Evolutionary conservation across 2,113 vertebrate species (phyloP).

Genomic region (Leucopternis melanops): DNA sequence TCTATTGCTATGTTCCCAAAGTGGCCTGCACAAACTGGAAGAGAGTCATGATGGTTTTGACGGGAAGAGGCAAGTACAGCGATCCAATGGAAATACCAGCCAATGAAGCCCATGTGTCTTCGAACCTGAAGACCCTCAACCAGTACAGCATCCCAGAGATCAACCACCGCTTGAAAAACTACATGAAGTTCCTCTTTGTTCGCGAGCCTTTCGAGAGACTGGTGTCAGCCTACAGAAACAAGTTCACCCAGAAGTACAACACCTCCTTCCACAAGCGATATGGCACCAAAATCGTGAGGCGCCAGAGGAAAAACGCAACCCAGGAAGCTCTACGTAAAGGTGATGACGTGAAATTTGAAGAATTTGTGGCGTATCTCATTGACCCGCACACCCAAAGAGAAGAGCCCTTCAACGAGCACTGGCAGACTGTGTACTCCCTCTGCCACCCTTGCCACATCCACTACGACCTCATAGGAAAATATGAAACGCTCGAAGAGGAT

Average conservation of each 20-base stretch:
- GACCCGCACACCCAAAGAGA: conserved; percentile 91
- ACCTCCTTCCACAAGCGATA: conserved; percentile 97
- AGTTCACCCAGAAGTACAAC: conserved; percentile 98
- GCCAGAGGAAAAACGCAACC: conserved; percentile 93
- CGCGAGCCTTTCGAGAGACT: conserved; percentile 95
- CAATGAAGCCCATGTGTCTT: conserved; percentile 89
- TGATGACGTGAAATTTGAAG: conserved; percentile 87
- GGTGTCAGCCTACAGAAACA: conserved; percentile 97
- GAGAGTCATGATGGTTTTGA: conserved; percentile 98
- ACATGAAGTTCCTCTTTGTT: conserved; percentile 97
- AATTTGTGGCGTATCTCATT: conserved; percentile 90
- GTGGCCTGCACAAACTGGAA: conserved; percentile 99
- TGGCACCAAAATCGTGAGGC: conserved; percentile 90
- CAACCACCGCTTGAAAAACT: conserved; percentile 96
- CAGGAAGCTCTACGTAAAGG: conserved; percentile 87
- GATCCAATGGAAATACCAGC: conserved; percentile 97
- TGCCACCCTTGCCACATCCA: conserved; percentile 98
- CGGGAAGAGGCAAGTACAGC: conserved; percentile 88
- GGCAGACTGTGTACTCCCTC: conserved; percentile 93
- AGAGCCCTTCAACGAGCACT: conserved; percentile 95
- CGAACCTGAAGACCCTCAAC: conserved; percentile 94
- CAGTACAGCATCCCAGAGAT: conserved; percentile 97
- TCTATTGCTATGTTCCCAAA: conserved; percentile 99
- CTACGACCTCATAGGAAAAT: conserved; percentile 97
- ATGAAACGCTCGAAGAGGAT: conserved; percentile 93